Evolutionary conservation across 2,888 invertebrate genomes (phyloP), one percentile per base, ranked within the genome.

Genomic region (Salpingus planirostris): DNA sequence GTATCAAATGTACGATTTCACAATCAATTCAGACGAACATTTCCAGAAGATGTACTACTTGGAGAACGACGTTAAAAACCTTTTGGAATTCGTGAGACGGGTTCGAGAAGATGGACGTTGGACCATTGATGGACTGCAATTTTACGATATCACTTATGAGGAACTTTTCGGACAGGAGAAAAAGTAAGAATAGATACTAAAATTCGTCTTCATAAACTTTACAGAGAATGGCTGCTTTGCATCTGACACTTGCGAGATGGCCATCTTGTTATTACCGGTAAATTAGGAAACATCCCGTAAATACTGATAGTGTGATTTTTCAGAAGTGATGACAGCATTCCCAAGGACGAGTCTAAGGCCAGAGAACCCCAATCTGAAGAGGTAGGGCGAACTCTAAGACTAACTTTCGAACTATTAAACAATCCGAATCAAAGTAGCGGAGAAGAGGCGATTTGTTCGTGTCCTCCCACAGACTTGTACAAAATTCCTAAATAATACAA

Each of bases 51-150:
- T 58, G 37, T 54, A 50, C 27, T 46, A 52, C 38, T 40, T 60
- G 31, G 55, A 61, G 38, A 59, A 52, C 40, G 66, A 67, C 39
- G 43, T 70, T 12, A 55, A 52, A 15, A 64, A 62, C 31, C 49
- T 73, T 10, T 44, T 70, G 3, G 67, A 68, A 38, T 57, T 71
- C 15, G 58, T 73, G 23, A 65, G 64, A 43, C 57, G 66, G 22
- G 59, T 60, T 2, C 58, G 63, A 29, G 61, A 65, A 11, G 56
- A 57, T 2, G 51, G 59, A 3, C 42, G 35, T 3, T 71, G 68
- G 68, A 61, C 55, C 39, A 42, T 58, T 2, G 52, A 62, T 11
- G 65, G 60, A 1, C 43, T 71, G 6, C 44, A 50, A 10, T 67
- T 73, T 54, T 65, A 67, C 43, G 66, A 66, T 1, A 40, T 72